phyloP scores from a whole-genome alignment of 2,888 invertebrate genomes.

The Eubasilissa splendida region DNA sequence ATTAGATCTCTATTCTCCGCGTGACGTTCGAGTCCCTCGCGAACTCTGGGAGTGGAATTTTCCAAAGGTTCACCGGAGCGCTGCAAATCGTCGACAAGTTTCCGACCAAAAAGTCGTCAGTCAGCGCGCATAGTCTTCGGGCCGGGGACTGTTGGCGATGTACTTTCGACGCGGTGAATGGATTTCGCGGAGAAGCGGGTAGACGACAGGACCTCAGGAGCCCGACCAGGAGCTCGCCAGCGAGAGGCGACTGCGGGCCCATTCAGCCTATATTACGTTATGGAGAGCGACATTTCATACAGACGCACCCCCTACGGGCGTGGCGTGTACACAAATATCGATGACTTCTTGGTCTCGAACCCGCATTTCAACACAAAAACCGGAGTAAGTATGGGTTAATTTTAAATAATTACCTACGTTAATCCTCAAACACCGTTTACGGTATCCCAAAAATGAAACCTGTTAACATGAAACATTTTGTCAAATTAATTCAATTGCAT shows the following conservation, averaged over 20 bases:
- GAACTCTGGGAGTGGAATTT: too few relatives aligned
- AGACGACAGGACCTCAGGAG: not conserved
- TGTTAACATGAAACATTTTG: too few relatives aligned
- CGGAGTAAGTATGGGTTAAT: constrained; percentile 3
- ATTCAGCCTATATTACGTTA: constrained; percentile 6
- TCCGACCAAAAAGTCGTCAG: too few relatives aligned
- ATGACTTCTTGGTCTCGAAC: not conserved
- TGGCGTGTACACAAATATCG: not conserved
- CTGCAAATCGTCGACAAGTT: too few relatives aligned
- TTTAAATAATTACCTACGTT: not conserved
- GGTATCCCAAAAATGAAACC: too few relatives aligned
- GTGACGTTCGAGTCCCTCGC: too few relatives aligned
- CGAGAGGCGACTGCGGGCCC: not conserved
- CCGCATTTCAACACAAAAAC: not conserved
- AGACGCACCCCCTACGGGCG: constrained; percentile 10
- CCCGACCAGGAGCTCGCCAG: not conserved
- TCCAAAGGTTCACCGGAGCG: too few relatives aligned
- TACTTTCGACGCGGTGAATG: not conserved
- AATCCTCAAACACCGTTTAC: too few relatives aligned
- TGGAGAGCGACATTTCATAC: constrained; percentile 12
- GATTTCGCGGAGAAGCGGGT: not conserved
- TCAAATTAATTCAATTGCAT: too few relatives aligned
- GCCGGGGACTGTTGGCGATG: not conserved
- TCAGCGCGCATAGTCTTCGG: too few relatives aligned
- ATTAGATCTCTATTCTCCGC: too few relatives aligned